These are phyloP conservation scores for Morelia viridis DNA, from an alignment of 2,797 vertebrate genomes.

Conservation along the genomic window DNA sequence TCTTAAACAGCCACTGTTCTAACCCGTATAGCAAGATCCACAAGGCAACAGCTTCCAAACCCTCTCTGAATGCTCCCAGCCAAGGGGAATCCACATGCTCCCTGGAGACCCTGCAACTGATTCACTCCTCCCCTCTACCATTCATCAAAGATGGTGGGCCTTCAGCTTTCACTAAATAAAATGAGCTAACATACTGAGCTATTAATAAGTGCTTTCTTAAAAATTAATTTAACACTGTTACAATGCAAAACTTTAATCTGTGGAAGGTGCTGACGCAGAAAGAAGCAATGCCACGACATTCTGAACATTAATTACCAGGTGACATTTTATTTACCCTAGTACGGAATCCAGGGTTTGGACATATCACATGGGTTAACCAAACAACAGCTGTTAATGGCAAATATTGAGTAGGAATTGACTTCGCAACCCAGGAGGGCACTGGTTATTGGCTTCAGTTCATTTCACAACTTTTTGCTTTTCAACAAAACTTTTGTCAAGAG, in stretches of 20 bases:
- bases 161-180: neutral
- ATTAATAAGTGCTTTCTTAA: neutral
- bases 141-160: neutral
- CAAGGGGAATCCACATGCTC: neutral
- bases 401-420: neutral
- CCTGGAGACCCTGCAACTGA: neutral
- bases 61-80: neutral
- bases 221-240: neutral
- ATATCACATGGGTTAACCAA: conserved; percentile 14
- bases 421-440: neutral
- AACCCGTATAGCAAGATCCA: neutral
- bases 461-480: neutral
- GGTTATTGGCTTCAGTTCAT: conserved; percentile 3
- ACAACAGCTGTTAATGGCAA: conserved; percentile 26
- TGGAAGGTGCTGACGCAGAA: conserved; percentile 18
- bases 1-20: neutral
- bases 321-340: conserved; percentile 18
- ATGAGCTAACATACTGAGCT: neutral
- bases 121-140: neutral
- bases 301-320: conserved; percentile 17
- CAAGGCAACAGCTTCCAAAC: neutral
- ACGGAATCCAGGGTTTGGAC: conserved; percentile 3
- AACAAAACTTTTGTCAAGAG: conserved; percentile 7
- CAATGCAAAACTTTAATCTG: conserved; percentile 19
- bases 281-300: conserved; percentile 17